Evolutionary conservation across 2,113 vertebrate species (phyloP).

Genomic region (Promerops cafer): DNA sequence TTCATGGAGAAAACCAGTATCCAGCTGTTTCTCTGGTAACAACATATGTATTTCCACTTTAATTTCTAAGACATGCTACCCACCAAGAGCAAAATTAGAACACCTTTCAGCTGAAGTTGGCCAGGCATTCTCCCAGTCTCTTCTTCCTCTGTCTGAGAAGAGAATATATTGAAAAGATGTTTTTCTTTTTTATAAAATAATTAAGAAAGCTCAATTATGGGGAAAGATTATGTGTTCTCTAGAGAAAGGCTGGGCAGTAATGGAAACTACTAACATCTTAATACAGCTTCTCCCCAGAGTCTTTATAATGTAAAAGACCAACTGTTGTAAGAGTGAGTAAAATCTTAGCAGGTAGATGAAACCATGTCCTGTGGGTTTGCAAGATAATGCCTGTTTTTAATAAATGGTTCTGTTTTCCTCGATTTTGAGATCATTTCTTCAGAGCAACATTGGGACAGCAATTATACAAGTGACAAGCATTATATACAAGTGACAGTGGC

Average conservation of each 20-base stretch:
- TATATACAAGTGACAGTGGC: background rate
- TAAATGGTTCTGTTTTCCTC: background rate
- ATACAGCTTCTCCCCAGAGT: background rate
- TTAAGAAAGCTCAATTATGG: conserved; percentile 8
- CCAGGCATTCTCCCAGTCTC: background rate
- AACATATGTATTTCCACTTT: background rate
- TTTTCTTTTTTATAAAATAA: conserved; percentile 1
- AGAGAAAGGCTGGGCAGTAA: background rate
- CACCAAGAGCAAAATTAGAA: background rate
- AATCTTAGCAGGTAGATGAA: background rate
- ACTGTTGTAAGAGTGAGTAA: background rate
- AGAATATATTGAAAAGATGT: background rate
- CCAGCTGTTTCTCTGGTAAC: conserved; percentile 2
- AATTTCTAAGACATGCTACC: background rate
- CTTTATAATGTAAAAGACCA: background rate
- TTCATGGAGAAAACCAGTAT: background rate
- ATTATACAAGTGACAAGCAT: too few species aligned
- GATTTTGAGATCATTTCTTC: background rate
- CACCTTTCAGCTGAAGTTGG: background rate
- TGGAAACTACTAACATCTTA: conserved; percentile 18
- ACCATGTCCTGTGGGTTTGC: background rate
- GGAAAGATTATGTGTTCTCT: background rate
- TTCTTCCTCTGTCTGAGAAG: background rate
- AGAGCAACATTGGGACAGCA: background rate
- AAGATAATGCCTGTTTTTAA: background rate